Base-by-base conservation (phyloP, 92 coral and sea anemone genomes). In the Palythoa caribaeorum region DNA sequence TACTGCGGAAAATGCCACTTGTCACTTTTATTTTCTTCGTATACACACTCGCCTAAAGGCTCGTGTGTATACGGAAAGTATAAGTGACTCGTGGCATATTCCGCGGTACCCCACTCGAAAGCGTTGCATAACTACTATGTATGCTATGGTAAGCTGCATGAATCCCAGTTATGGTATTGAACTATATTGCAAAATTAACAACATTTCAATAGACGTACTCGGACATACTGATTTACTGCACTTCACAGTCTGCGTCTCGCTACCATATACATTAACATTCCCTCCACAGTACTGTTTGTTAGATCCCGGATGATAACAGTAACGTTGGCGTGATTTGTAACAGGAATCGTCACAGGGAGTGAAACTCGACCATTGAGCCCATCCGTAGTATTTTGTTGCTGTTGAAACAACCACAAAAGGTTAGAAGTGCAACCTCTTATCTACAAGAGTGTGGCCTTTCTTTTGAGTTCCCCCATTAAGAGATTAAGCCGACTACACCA, bases 281-380 rank as follows among this genome's bases (percentile, higher is more conserved):
- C 93, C 93, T 19, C 92, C 88, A 21, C 96, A 94, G 19, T 92
- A 87, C 40, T 87, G 37, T 38, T 69, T 38, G 87, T 94, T 87
- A 38, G 47, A 35, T 12, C 95, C 94, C 59, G 91, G 87, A 36
- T 89, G 77, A 70, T 89, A 91, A 84, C 96, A 94, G 84, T 47
- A 94, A 35, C 96, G 84, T 11, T 94, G 91, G 12, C 96, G 93
- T 55, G 86, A 85, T 54, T 92, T 90, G 68, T 83, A 89, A 55
- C 96, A 94, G 0, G 74, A 47, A 3, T 87, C 54, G 54, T 92
- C 93, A 78, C 96, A 94, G 21, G 90, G 92, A 2, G 93, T 74
- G 89, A 87, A 93, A 2, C 90, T 79, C 1, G 96, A 83, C 96
- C 96, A 94, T n/a, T 73, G 65, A 9, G 94, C 63, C 96, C 96